Evolutionary conservation across 2,888 invertebrate genomes (phyloP), one percentile per base, ranked within the genome.

Genomic region (Troilus luridus): DNA sequence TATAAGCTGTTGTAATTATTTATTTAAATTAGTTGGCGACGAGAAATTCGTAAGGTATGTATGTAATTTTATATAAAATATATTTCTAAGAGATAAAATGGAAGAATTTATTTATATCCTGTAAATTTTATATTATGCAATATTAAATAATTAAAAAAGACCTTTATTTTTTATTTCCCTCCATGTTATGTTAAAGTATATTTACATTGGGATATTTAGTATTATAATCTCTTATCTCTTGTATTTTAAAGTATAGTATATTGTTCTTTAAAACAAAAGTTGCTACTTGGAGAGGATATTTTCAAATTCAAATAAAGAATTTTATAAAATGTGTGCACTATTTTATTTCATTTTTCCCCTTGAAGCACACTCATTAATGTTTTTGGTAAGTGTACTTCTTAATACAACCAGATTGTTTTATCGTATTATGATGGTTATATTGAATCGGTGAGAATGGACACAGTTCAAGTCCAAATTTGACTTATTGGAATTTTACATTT

Each of bases 141-240:
- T 72, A 72, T n/a, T 72, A 72, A 27, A 17, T 72, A 72, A 72
- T 72, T 72, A 72, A 67, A 72, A 27, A 72, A 72, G 72, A 27
- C 7, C 27, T 6, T 27, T 72, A 27, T 27, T 27, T 72, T 72
- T 72, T 72, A 72, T 72, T 64, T 72, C 27, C 27, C 72, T 72
- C 27, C 17, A 27, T 72, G 27, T 72, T 27, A 7, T 72, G 27
- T 41, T 72, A 67, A 12, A 5, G 12, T 24, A 24, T 67, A 67
- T n/a, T 67, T 12, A 24, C 67, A 67, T n/a, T 67, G 67, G 67
- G 67, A 24, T 24, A 27, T 72, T 41, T 24, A 11, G 17, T 72
- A 72, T 14, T 72, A 27, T 41, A 17, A 27, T 72, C 6, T 72
- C 0, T 27, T 72, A 17, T 5, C 14, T 72, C 24, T 27, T 72